phyloP scores from a whole-genome alignment of 2,888 invertebrate genomes.

The Timema podura region DNA sequence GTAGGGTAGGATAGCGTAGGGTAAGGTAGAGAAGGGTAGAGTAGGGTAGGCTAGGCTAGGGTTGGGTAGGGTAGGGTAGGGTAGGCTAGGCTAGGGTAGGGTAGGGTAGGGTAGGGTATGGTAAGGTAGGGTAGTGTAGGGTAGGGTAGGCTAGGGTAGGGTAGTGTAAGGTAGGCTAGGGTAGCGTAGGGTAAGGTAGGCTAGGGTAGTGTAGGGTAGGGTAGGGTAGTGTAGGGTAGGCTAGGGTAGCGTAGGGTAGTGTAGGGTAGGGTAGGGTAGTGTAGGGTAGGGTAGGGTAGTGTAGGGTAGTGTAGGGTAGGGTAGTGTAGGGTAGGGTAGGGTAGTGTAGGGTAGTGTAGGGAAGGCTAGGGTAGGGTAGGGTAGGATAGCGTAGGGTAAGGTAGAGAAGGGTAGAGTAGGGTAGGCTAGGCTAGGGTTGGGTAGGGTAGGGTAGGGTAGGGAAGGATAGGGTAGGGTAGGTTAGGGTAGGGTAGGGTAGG shows the following conservation, averaged over 20 bases:
- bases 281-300: not conserved
- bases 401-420: too few relatives aligned
- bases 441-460: too few relatives aligned
- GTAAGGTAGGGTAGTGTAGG: too few relatives aligned
- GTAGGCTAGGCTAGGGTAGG: not conserved
- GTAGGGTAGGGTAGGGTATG: not conserved
- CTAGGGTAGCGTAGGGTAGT: not conserved
- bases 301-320: not conserved
- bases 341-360: not conserved
- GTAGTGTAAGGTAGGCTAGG: too few relatives aligned
- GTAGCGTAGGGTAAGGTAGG: too few relatives aligned
- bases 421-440: too few relatives aligned
- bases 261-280: not conserved
- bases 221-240: not conserved
- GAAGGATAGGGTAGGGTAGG: not conserved
- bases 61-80: not conserved
- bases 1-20: too few relatives aligned
- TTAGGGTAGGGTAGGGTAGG: not conserved
- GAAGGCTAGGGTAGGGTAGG: not conserved
- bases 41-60: not conserved
- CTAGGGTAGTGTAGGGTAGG: too few relatives aligned
- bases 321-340: not conserved
- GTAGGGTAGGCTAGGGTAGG: too few relatives aligned
- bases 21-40: not conserved
- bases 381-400: too few relatives aligned